phyloP scores from a whole-genome alignment of 2,888 invertebrate genomes.

The Graphium colonna region DNA sequence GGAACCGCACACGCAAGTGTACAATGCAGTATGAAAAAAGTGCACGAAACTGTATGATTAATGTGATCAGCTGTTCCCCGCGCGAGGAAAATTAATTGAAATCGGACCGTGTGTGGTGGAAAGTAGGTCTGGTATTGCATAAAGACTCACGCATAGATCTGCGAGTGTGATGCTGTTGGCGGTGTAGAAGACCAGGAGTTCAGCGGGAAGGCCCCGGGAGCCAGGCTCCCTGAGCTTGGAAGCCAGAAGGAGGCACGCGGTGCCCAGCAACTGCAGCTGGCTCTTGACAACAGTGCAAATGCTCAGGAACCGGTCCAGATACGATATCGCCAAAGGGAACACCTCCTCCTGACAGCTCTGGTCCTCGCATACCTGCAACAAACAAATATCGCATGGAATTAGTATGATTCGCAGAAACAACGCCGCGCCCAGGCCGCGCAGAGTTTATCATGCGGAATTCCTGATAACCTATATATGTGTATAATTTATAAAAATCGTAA shows the following conservation, averaged over 20 bases:
- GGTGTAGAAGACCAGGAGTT: constrained; percentile 93
- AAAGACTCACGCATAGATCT: constrained; percentile 91
- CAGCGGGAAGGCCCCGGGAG: constrained; percentile 86
- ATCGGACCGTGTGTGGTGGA: not conserved
- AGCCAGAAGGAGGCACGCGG: constrained; percentile 94
- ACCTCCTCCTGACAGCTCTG: constrained; percentile 96
- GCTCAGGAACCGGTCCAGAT: constrained; percentile 95
- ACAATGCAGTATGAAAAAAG: constrained; percentile 51
- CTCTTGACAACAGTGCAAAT: constrained; percentile 90
- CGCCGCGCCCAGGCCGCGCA: constrained; percentile 45
- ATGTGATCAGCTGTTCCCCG: constrained; percentile 62
- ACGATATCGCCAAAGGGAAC: constrained; percentile 94
- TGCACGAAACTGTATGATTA: constrained; percentile 52
- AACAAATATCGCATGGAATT: constrained; percentile 35
- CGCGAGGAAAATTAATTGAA: constrained; percentile 41
- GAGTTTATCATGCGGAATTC: constrained; percentile 69
- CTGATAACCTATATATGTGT: constrained; percentile 78
- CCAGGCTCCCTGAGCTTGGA: constrained; percentile 94
- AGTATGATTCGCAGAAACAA: constrained; percentile 38
- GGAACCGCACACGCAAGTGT: constrained; percentile 29
- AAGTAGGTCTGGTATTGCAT: constrained; percentile 6
- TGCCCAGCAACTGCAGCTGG: constrained; percentile 94
- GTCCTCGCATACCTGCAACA: constrained; percentile 93
- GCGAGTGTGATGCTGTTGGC: constrained; percentile 93
- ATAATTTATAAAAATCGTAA: constrained; percentile 58